A percentile compares a stretch with the other conserved stretches of the same genome.
Conservation (phyloP, 2,888 invertebrate genomes). For the Drosophila rubida region DNA sequence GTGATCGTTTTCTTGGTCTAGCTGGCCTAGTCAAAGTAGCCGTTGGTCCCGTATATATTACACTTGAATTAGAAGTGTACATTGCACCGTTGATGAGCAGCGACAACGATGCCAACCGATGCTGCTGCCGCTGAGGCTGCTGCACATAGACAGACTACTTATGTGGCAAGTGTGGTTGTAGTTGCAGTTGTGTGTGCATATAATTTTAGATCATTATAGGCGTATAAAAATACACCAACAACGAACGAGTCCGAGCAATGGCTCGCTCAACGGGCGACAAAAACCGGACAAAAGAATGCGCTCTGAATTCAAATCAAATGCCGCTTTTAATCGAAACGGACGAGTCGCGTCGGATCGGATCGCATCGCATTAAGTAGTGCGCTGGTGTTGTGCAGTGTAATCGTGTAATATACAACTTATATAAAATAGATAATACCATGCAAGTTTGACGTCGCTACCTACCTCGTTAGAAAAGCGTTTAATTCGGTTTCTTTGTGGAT, state of each 20-base stretch:
- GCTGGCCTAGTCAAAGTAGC: conserved; percentile 42
- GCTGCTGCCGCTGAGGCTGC: conserved; percentile 21
- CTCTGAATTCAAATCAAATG: conserved; percentile 74
- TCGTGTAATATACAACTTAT: conserved; percentile 28
- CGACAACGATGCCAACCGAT: conserved; percentile 44
- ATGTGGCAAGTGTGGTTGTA: conserved; percentile 31
- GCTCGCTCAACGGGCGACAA: conserved; percentile 48
- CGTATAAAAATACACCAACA: conserved; percentile 72
- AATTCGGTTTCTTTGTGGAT: conserved; percentile 25
- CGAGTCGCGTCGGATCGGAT: conserved; percentile 45
- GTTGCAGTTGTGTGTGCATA: conserved; percentile 44
- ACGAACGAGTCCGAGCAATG: conserved; percentile 44
- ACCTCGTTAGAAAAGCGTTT: conserved; percentile 48
- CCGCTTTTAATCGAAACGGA: conserved; percentile 73
- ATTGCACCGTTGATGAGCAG: conserved; percentile 60
- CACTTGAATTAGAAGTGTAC: conserved; percentile 76
- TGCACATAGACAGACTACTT: conserved; percentile 42
- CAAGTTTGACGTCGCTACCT: conserved; percentile 16
- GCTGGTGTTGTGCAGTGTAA: conserved; percentile 16
- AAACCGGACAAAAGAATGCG: conserved; percentile 73
- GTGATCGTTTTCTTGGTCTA: conserved; percentile 8
- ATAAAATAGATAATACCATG: conserved; percentile 33
- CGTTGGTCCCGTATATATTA: conserved; percentile 61
- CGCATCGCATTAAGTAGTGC: conserved; percentile 22
- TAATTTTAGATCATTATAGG: conserved; percentile 77